phyloP scores from a whole-genome alignment of 2,888 invertebrate species.

The Aromia moschata region DNA sequence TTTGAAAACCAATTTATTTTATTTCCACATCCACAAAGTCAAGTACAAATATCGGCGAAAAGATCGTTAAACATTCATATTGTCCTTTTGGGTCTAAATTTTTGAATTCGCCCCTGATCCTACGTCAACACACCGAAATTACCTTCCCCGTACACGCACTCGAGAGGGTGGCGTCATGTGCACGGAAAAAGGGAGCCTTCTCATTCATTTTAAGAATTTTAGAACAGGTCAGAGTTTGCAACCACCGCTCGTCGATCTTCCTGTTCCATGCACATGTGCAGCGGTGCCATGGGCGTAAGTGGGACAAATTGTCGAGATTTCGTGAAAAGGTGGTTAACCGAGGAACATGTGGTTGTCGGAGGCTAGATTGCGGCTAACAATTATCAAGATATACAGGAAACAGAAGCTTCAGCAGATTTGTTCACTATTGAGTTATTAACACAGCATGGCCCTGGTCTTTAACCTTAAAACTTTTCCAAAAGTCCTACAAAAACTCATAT shows the following conservation, averaged over 20 bases:
- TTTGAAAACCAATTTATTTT: too few species aligned
- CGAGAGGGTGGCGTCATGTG: constrained; percentile 15
- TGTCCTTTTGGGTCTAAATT: too few species aligned
- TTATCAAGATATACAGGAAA: constrained; percentile 15
- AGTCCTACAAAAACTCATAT: too few species aligned
- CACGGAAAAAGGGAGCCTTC: constrained; percentile 5
- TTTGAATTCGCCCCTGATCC: background rate
- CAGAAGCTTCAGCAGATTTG: constrained; percentile 11
- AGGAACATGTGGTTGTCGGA: constrained; percentile 17
- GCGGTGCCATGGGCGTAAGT: constrained; percentile 7
- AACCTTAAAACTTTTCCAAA: too few species aligned
- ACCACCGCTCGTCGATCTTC: constrained; percentile 19
- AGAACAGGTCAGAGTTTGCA: constrained; percentile 26
- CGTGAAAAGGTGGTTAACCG: constrained; percentile 12
- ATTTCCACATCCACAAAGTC: too few species aligned
- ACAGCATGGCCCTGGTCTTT: background rate
- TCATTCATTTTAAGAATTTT: constrained; percentile 6
- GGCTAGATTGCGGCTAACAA: background rate
- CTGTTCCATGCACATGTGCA: constrained; percentile 17
- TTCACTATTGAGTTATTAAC: constrained; percentile 8
- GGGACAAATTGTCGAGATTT: constrained; percentile 15
- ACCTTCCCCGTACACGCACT: background rate
- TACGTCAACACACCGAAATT: background rate
- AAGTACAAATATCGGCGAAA: too few species aligned
- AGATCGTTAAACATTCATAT: too few species aligned